Percentiles rank a stretch among this genome's conserved stretches.
Conservation (phyloP, 2,888 invertebrate genomes). For the Agonopterix alstromeriana region DNA sequence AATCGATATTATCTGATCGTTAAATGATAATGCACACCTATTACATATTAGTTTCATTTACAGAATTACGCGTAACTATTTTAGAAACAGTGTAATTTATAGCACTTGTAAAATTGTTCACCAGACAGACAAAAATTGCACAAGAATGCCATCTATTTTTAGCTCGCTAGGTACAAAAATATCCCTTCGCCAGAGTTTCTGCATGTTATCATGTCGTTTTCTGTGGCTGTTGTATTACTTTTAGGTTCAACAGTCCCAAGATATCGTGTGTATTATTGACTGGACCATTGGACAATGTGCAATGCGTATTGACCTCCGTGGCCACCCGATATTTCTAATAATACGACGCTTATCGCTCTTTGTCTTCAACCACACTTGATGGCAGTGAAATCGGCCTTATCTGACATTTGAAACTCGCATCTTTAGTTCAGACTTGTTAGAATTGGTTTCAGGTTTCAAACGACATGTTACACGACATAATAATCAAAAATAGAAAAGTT, state of each 20-base stretch:
- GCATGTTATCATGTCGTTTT: constrained; percentile 12
- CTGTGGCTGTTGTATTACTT: constrained; percentile 21
- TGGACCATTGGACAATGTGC: constrained; percentile 41
- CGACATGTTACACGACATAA: too few relatives aligned
- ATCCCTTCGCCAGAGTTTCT: constrained; percentile 15
- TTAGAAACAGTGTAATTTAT: background rate
- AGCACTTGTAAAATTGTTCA: too few relatives aligned
- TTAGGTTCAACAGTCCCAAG: constrained; percentile 54
- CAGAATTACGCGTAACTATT: constrained; percentile 7
- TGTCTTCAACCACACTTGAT: constrained; percentile 32
- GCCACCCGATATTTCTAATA: constrained; percentile 51
- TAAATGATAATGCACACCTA: constrained; percentile 26
- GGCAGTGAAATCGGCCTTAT: background rate
- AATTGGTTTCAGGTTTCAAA: too few relatives aligned
- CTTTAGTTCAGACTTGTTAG: background rate
- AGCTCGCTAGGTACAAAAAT: constrained; percentile 23
- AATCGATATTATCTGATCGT: constrained; percentile 34
- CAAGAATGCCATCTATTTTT: constrained; percentile 21
- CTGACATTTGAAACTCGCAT: constrained; percentile 1
- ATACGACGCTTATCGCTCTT: constrained; percentile 48
- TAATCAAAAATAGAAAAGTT: too few relatives aligned
- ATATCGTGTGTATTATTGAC: constrained; percentile 34
- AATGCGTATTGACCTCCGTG: constrained; percentile 50
- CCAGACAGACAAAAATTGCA: constrained; percentile 13
- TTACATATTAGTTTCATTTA: constrained; percentile 12